phyloP scores from a whole-genome alignment of 2,113 vertebrate species.

The Ciconia boyciana region DNA sequence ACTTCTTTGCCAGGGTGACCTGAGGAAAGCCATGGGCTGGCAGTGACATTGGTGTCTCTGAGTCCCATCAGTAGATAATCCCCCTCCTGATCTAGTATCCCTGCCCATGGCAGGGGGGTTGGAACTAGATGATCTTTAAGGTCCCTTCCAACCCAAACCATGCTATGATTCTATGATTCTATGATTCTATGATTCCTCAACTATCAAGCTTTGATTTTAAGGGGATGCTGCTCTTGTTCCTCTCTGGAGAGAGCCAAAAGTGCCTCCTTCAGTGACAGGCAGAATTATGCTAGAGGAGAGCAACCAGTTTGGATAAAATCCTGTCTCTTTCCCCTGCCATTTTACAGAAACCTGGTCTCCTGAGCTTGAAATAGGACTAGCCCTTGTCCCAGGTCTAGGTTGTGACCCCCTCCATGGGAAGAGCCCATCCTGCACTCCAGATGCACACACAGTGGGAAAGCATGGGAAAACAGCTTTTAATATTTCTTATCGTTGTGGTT shows the following conservation, averaged over 20 bases:
- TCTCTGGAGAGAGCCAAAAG: not conserved
- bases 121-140: not conserved
- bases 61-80: not conserved
- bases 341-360: not conserved
- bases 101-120: not conserved
- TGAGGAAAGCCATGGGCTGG: not conserved
- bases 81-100: not conserved
- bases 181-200: not conserved
- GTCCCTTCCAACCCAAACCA: not conserved
- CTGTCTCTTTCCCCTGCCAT: accelerated
- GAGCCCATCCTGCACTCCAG: accelerated
- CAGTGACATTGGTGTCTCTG: not conserved
- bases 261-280: not conserved
- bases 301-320: not conserved
- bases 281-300: not conserved
- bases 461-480: accelerated
- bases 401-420: not conserved
- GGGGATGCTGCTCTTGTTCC: not conserved
- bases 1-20: not conserved
- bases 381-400: not conserved
- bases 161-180: not conserved
- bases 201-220: not conserved
- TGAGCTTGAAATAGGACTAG: not conserved
- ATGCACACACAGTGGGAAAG: not conserved
- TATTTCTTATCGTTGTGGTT: not conserved